Evolutionary conservation across 2,888 invertebrate genomes (phyloP).

Genomic region (Conistra vaccinii): DNA sequence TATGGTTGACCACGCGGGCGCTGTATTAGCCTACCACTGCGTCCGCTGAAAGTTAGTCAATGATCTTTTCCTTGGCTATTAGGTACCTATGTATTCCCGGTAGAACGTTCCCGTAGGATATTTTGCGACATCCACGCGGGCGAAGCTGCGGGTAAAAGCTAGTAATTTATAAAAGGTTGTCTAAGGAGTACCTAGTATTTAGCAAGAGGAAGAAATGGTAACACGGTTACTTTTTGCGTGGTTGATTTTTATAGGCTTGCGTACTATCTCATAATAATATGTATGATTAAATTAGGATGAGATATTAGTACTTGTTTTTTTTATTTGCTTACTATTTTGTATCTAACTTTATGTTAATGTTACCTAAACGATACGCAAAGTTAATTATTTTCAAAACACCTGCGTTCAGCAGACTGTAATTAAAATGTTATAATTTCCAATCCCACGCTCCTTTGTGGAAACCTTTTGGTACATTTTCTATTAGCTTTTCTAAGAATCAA

Average conservation of each 20-base stretch:
- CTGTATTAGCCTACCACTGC: no score
- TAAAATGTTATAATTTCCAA: neutral
- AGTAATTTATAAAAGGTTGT: neutral
- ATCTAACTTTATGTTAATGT: neutral
- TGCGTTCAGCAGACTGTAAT: constrained; percentile 3
- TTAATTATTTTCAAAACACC: constrained; percentile 4
- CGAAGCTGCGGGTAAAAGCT: no score
- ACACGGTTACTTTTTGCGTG: neutral
- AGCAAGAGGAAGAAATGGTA: neutral
- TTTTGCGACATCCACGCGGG: no score
- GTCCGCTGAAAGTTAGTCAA: no score
- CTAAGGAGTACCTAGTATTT: neutral
- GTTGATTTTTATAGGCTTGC: constrained; percentile 6
- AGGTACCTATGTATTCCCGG: no score
- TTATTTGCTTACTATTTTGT: neutral
- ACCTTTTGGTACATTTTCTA: neutral
- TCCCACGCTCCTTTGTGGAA: constrained; percentile 1
- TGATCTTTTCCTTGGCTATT: no score
- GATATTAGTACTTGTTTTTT: neutral
- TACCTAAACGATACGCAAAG: neutral
- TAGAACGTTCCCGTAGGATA: no score
- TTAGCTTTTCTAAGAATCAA: constrained; percentile 19
- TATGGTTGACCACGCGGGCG: no score
- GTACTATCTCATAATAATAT: constrained; percentile 1
- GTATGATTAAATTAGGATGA: neutral